phyloP scores from a whole-genome alignment of 2,888 invertebrate species.

The Linnaemya vulpina region DNA sequence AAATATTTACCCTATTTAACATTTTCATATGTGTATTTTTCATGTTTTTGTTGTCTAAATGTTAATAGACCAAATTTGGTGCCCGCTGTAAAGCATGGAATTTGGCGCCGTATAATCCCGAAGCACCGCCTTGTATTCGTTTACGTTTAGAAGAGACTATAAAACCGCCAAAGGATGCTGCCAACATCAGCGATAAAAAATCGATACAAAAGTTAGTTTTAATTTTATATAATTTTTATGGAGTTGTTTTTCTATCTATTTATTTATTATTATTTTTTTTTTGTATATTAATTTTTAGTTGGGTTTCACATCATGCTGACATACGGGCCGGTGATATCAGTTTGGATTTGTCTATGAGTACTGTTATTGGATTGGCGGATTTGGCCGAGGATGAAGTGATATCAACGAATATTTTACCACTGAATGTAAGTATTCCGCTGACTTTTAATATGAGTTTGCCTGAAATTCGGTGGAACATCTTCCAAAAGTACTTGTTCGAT shows the following conservation, averaged over 20 bases:
- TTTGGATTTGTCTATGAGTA: slow-evolving; percentile 90
- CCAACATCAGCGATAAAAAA: slow-evolving; percentile 79
- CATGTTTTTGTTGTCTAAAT: slow-evolving; percentile 21
- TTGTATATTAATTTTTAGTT: slow-evolving; percentile 75
- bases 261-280: slow-evolving; percentile 11
- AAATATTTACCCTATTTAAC: slow-evolving; percentile 22
- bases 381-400: slow-evolving; percentile 94
- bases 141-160: slow-evolving; percentile 86
- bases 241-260: background rate
- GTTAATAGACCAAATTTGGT: slow-evolving; percentile 89
- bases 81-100: slow-evolving; percentile 92
- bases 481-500: too few relatives aligned
- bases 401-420: slow-evolving; percentile 89
- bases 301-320: slow-evolving; percentile 84
- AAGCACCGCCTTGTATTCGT: slow-evolving; percentile 85
- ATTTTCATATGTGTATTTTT: slow-evolving; percentile 20
- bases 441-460: too few relatives aligned
- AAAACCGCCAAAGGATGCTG: slow-evolving; percentile 80
- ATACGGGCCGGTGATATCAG: slow-evolving; percentile 87
- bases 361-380: slow-evolving; percentile 91
- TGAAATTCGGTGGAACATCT: too few relatives aligned
- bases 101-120: slow-evolving; percentile 85
- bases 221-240: background rate
- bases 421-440: slow-evolving; percentile 86
- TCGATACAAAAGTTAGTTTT: slow-evolving; percentile 79